A percentile compares a stretch with the other conserved stretches of the same genome.
These are phyloP conservation scores for Argentina silus DNA, from an alignment of 2,797 vertebrate species.

Conservation along the genomic window DNA sequence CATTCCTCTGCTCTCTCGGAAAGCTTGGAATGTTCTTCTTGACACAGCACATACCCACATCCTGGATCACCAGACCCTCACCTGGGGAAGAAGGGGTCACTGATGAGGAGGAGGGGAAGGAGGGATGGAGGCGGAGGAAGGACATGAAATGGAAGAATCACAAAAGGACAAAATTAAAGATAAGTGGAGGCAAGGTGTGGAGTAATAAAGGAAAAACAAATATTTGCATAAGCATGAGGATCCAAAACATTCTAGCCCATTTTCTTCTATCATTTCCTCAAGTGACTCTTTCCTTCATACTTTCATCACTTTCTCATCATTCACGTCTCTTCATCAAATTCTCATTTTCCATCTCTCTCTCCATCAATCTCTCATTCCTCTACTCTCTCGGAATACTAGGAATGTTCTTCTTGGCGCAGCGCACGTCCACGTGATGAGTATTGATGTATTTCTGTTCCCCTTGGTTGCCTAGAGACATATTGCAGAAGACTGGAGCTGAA, in stretches of 20 bases:
- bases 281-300: background rate
- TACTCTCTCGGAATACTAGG: background rate
- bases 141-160: background rate
- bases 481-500: background rate
- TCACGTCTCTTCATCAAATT: background rate
- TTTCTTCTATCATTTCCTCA: background rate
- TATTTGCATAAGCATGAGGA: background rate
- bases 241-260: background rate
- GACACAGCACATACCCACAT: conserved; percentile 33
- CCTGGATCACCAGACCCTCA: conserved; percentile 76
- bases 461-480: background rate
- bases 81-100: conserved; percentile 47
- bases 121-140: background rate
- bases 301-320: background rate
- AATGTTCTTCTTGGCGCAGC: background rate
- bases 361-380: background rate
- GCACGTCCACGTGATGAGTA: background rate
- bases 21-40: background rate
- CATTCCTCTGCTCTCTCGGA: background rate
- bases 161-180: too few species aligned
- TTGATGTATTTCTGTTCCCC: background rate
- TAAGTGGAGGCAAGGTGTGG: background rate
- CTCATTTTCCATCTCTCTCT: background rate
- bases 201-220: background rate
- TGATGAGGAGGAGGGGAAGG: background rate